A percentile compares a stretch with the other conserved stretches of the same genome.
phyloP scores from a whole-genome alignment of 2,113 vertebrate species.

The Chamaea fasciata region DNA sequence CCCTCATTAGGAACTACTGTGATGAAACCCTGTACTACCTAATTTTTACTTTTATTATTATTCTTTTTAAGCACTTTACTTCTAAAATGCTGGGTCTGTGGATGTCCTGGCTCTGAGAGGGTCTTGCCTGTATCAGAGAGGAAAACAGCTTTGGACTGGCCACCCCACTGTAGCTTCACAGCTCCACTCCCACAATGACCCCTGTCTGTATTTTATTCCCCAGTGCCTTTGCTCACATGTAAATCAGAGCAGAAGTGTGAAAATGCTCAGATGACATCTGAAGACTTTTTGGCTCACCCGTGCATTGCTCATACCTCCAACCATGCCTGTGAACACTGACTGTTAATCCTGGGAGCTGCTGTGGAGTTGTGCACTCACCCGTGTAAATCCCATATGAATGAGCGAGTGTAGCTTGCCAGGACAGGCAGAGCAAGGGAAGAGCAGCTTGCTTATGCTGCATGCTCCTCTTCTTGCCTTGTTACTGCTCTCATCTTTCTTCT shows the following conservation, averaged over 20 bases:
- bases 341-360: not conserved
- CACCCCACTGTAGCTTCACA: rapidly evolving
- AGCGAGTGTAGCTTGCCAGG: not conserved
- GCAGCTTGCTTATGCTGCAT: not conserved
- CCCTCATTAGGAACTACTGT: not conserved
- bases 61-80: not conserved
- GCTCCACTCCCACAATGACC: not conserved
- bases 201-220: not conserved
- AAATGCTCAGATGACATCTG: not conserved
- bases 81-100: rapidly evolving
- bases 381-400: not conserved
- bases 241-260: not conserved
- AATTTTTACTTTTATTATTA: not conserved
- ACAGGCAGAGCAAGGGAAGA: not conserved
- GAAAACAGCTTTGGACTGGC: not conserved
- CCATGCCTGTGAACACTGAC: not conserved
- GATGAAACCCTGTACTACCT: not conserved
- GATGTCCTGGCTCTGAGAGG: not conserved
- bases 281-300: not conserved
- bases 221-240: not conserved
- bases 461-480: not conserved
- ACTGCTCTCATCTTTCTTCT: not conserved
- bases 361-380: not conserved
- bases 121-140: not conserved
- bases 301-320: not conserved